These are phyloP conservation scores for Biston stratarius DNA, from an alignment of 2,888 invertebrate genomes.

Conservation along the genomic window DNA sequence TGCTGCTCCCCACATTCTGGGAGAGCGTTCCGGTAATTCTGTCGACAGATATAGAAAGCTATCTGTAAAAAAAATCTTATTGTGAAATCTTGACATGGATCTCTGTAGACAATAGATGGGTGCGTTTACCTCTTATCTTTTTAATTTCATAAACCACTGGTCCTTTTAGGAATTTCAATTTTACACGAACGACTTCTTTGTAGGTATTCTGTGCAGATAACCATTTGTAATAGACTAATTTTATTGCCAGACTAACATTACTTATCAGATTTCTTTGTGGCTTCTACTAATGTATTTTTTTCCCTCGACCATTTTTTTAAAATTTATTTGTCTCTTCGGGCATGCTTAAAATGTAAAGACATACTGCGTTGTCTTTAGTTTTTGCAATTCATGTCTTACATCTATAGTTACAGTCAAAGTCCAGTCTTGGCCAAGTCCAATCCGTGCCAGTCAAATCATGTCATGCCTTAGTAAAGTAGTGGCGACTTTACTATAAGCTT, in stretches of 20 bases:
- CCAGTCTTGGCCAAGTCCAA: too few relatives aligned
- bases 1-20: constrained; percentile 31
- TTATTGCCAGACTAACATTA: not conserved
- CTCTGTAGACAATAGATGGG: constrained; percentile 39
- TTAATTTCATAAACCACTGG: constrained; percentile 62
- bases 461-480: too few relatives aligned
- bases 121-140: constrained; percentile 47
- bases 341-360: too few relatives aligned
- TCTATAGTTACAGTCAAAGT: too few relatives aligned
- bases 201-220: constrained; percentile 13
- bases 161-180: constrained; percentile 54
- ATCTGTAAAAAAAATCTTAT: constrained; percentile 49
- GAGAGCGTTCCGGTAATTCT: constrained; percentile 29
- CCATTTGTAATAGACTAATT: not conserved
- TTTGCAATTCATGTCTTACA: too few relatives aligned
- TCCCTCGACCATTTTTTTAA: too few relatives aligned
- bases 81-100: constrained; percentile 45
- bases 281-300: not conserved
- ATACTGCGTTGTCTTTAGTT: too few relatives aligned
- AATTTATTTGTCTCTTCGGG: too few relatives aligned
- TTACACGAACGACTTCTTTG: constrained; percentile 49
- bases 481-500: too few relatives aligned
- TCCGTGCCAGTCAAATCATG: too few relatives aligned
- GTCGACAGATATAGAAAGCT: constrained; percentile 28
- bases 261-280: not conserved